Evolutionary conservation across 1,140 invertebrate genomes (phyloP).

Genomic region (Apis laboriosa): DNA sequence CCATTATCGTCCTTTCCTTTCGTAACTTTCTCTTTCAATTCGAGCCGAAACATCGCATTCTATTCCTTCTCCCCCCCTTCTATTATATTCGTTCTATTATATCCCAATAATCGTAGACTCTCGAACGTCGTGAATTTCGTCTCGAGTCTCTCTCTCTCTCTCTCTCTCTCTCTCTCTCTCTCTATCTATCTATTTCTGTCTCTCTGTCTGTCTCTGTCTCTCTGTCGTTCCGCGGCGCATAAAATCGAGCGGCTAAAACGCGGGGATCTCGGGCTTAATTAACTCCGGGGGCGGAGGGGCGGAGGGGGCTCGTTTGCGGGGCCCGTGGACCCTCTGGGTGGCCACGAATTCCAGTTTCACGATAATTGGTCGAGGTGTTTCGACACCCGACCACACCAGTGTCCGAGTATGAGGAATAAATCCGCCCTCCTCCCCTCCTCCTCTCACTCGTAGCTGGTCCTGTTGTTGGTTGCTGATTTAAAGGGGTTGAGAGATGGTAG

Average conservation of each 20-base stretch:
- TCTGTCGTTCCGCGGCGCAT: conserved; percentile 58
- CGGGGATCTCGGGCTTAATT: conserved; percentile 79
- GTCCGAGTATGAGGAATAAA: conserved; percentile 75
- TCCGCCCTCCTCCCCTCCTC: conserved; percentile 30
- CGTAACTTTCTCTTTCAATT: too few species aligned
- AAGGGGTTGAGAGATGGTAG: conserved; percentile 44
- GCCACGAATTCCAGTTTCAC: conserved; percentile 81
- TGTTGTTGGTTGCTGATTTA: conserved; percentile 48
- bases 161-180: too few species aligned
- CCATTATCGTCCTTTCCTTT: too few species aligned
- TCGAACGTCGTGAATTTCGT: too few species aligned
- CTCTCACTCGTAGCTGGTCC: neutral
- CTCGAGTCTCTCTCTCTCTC: neutral
- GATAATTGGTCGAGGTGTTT: conserved; percentile 82
- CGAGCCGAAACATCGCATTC: too few species aligned
- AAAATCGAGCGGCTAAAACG: conserved; percentile 73
- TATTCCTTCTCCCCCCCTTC: too few species aligned
- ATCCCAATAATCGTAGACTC: too few species aligned
- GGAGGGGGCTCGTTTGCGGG: conserved; percentile 74
- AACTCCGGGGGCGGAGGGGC: conserved; percentile 74
- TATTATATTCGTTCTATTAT: too few species aligned
- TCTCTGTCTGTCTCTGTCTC: neutral
- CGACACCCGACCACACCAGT: conserved; percentile 79
- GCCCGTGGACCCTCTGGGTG: conserved; percentile 58
- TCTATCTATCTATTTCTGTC: too few species aligned